Base-by-base conservation (phyloP, 2,888 invertebrate species). In the Nemotelus nigrinus region DNA sequence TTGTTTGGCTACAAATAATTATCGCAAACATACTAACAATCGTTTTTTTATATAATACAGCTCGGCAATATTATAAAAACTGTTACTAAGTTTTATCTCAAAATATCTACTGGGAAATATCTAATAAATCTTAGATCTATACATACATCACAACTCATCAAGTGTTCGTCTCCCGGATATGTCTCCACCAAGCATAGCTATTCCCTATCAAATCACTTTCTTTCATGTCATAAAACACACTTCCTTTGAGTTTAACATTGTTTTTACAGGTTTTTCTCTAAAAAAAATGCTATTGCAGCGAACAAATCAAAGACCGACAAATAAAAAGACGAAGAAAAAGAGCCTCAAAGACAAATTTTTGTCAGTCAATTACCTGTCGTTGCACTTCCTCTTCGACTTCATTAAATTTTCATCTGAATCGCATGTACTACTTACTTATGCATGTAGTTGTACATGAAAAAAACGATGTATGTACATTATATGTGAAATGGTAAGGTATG, bases 291-390 rank as follows among this genome's bases (percentile, higher is more conserved):
- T n/a, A n/a, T n/a, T n/a, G n/a, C n/a, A n/a, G n/a, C 41, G 41
- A 63, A 63, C 25, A 63, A 63, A 43, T 41, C 39, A 8, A 50
- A 50, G 53, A 50, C 5, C 5, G 5, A 5, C 53, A 58, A 7
- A n/a, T n/a, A 43, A 63, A 63, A 39, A 3, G 3, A 6, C 43
- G 8, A 43, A 63, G 25, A 63, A 57, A 58, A 53, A 65, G 65
- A 50, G 65, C 68, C 67, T 78, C 78, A 68, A 76, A 76, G 57
- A 74, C 65, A 72, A 58, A 78, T 78, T 78, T 78, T 78, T 74
- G 67, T 78, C 78, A 78, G 77, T 78, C 78, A 78, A 78, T 78
- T 78, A 78, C 78, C 78, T 78, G 78, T 77, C 78, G 60, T 77
- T 78, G 78, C 74, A 78, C 78, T 78, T 78, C 78, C 78, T 68